These are phyloP conservation scores for Zaprionus lineosus DNA, from an alignment of 2,888 invertebrate species.

Conservation along the genomic window DNA sequence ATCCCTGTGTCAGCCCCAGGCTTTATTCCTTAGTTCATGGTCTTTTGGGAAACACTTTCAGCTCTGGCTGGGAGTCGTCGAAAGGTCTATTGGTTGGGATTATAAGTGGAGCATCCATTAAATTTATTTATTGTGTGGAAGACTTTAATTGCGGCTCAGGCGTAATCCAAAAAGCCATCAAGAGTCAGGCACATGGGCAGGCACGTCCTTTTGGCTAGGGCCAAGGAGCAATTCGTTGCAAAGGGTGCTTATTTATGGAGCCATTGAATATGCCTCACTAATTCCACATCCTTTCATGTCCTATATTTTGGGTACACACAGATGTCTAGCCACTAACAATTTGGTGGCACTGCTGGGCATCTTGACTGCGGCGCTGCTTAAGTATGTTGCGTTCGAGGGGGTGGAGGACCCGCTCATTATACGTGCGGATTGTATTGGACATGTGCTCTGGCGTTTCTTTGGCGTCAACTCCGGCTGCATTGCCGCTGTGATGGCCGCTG, in stretches of 20 bases:
- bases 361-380: conserved; percentile 87
- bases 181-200: no score
- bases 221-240: no score
- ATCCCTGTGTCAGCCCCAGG: no score
- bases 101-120: no score
- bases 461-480: conserved; percentile 94
- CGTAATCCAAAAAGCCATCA: conserved; percentile 4
- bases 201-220: neutral
- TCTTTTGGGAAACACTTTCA: no score
- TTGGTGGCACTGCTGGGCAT: conserved; percentile 91
- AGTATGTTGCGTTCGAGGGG: conserved; percentile 81
- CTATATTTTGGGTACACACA: conserved; percentile 82
- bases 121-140: conserved; percentile 38
- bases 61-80: no score
- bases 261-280: conserved; percentile 23
- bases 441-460: conserved; percentile 91
- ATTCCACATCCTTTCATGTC: conserved; percentile 25
- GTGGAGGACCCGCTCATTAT: conserved; percentile 70
- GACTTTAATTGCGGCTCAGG: conserved; percentile 50
- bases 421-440: conserved; percentile 80
- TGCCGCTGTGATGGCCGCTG: conserved; percentile 93
- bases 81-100: no score
- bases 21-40: no score
- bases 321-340: conserved; percentile 91
- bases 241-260: conserved; percentile 42